phyloP scores from a whole-genome alignment of 2,888 invertebrate species.

The Diaperis boleti region DNA sequence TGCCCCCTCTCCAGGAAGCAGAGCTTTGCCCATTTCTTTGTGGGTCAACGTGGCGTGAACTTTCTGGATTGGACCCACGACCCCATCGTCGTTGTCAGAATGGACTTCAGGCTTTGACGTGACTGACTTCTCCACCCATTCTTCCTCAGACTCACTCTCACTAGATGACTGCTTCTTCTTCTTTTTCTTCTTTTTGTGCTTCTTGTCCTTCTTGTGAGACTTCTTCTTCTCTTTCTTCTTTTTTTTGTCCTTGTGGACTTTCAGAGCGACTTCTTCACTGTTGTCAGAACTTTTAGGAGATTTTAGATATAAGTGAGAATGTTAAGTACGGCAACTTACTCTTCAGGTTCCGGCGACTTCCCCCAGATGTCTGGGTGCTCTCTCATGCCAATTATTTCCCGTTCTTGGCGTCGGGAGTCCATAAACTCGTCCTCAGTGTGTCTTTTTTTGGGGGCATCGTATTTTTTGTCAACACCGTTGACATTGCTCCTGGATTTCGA shows the following conservation, averaged over 20 bases:
- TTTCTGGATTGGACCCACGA: conserved; percentile 75
- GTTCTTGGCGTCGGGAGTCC: conserved; percentile 78
- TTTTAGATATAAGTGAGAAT: background rate
- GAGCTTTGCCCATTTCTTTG: conserved; percentile 91
- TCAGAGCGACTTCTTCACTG: conserved; percentile 12
- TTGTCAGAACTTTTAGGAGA: background rate
- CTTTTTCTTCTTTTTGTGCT: conserved; percentile 67
- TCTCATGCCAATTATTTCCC: conserved; percentile 80
- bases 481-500: conserved; percentile 22
- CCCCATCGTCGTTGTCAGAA: conserved; percentile 68
- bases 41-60: conserved; percentile 79
- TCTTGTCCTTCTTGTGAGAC: conserved; percentile 70
- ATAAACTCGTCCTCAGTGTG: conserved; percentile 73
- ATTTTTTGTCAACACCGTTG: conserved; percentile 10
- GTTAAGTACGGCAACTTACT: conserved; percentile 74
- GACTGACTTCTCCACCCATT: conserved; percentile 78
- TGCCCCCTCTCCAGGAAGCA: conserved; percentile 97
- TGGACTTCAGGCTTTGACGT: conserved; percentile 58
- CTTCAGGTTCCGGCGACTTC: conserved; percentile 77
- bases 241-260: conserved; percentile 57
- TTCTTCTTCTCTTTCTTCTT: conserved; percentile 70
- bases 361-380: conserved; percentile 81
- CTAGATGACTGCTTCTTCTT: conserved; percentile 62
- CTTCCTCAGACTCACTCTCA: conserved; percentile 68
- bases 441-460: conserved; percentile 43